Evolutionary conservation across 2,113 vertebrate species (phyloP).

Genomic region (Scomber scombrus): DNA sequence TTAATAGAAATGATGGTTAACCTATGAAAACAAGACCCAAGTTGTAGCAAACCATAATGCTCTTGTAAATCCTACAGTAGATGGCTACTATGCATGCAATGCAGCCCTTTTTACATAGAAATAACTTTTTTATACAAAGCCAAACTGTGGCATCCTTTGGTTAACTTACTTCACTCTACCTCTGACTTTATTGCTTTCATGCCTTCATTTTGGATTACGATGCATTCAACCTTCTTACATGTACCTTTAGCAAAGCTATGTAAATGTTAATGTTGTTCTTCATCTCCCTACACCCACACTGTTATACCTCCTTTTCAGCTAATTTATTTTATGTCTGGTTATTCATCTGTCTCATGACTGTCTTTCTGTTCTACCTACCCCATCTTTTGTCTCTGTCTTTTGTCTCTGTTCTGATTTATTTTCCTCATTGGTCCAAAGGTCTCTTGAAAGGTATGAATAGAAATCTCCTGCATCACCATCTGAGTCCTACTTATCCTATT

Average conservation of each 20-base stretch:
- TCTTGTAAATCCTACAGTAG: no score
- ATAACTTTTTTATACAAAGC: no score
- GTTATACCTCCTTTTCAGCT: slow-evolving; percentile 1
- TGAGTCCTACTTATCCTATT: slow-evolving; percentile 44
- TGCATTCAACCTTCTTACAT: background rate
- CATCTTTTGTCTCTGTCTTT: slow-evolving; percentile 67
- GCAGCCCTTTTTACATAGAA: no score
- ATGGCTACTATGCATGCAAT: no score
- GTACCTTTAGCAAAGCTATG: background rate
- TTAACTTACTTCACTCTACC: no score
- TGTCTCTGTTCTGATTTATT: slow-evolving; percentile 75
- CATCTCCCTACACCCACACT: background rate
- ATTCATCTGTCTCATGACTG: slow-evolving; percentile 45
- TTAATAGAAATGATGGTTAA: no score
- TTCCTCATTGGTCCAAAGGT: slow-evolving; percentile 85
- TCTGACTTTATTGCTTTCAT: no score
- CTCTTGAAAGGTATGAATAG: slow-evolving; percentile 86
- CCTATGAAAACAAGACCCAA: no score
- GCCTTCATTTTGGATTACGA: background rate
- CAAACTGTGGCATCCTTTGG: no score
- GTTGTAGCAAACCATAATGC: no score
- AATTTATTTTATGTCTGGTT: slow-evolving; percentile 17
- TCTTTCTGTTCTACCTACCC: slow-evolving; percentile 55
- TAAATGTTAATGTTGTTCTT: slow-evolving; percentile 1
- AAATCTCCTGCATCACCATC: slow-evolving; percentile 23